Percentiles rank a stretch among this genome's conserved stretches.
Conservation (phyloP, 2,113 vertebrate genomes). For the Erpornis zantholeuca region DNA sequence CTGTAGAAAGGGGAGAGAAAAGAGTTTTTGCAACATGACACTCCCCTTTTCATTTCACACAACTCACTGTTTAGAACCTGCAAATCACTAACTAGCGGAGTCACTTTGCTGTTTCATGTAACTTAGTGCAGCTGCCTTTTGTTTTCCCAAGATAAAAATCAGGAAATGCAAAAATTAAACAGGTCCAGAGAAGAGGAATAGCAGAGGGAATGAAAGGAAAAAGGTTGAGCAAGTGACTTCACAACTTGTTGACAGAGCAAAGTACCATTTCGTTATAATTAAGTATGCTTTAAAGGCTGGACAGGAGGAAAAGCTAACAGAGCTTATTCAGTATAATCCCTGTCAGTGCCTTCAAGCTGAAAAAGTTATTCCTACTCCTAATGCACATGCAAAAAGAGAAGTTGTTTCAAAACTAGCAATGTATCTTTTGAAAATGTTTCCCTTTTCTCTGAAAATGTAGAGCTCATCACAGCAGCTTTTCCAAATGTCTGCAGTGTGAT, state of each 20-base stretch:
- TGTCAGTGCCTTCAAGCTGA: not conserved
- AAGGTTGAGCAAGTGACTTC: constrained; percentile 51
- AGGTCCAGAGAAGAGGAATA: constrained; percentile 56
- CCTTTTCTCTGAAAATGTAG: not conserved
- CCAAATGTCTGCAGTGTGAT: not conserved
- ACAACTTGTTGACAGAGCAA: constrained; percentile 57
- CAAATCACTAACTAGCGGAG: constrained; percentile 53
- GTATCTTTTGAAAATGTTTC: not conserved
- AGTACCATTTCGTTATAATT: constrained; percentile 21
- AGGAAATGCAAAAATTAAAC: constrained; percentile 75
- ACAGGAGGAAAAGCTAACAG: not conserved
- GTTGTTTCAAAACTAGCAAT: not conserved
- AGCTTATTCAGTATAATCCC: not conserved
- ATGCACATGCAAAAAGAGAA: not conserved
- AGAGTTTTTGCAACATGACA: constrained; percentile 55
- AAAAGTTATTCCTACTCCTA: not conserved
- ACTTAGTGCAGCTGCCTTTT: constrained; percentile 72
- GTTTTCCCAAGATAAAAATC: constrained; percentile 77
- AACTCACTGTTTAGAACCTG: constrained; percentile 44
- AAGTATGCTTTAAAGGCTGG: constrained; percentile 7
- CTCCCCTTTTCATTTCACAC: constrained; percentile 50
- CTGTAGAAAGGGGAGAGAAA: constrained; percentile 77
- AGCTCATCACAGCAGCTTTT: not conserved
- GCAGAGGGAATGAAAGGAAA: constrained; percentile 23
- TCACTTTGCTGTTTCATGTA: constrained; percentile 62